Percentiles rank a stretch among this genome's conserved stretches.
Conservation (phyloP, 1,140 invertebrate species). For the Drosophila aff. region DNA sequence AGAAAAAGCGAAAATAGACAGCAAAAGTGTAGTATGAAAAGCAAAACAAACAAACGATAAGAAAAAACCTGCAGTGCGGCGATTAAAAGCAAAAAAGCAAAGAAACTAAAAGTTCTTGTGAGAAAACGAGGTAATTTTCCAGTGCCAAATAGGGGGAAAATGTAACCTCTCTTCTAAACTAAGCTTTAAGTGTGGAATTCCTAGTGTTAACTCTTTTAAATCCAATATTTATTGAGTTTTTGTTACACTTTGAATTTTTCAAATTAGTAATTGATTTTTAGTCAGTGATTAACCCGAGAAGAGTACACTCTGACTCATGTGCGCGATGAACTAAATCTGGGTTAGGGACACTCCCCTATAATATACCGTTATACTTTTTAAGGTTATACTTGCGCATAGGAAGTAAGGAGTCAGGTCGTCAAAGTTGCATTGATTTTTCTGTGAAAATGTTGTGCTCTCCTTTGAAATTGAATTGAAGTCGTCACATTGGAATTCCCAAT, state of each 20-base stretch:
- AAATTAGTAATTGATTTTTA: constrained; percentile 1
- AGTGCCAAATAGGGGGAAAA: constrained; percentile 5
- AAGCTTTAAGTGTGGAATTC: not conserved
- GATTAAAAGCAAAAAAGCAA: constrained; percentile 9
- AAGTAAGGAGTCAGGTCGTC: not conserved
- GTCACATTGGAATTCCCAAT: too few relatives aligned
- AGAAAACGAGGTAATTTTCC: constrained; percentile 64
- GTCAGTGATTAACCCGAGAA: constrained; percentile 1
- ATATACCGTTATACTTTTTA: constrained; percentile 9
- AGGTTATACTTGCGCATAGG: constrained; percentile 53
- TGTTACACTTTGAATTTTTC: not conserved
- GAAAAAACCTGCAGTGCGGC: constrained; percentile 27
- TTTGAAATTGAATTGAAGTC: not conserved
- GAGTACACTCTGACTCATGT: constrained; percentile 19
- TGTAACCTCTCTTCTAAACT: not conserved
- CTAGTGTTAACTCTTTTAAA: not conserved
- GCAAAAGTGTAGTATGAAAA: constrained; percentile 34
- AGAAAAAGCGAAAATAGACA: constrained; percentile 5
- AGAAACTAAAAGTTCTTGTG: constrained; percentile 32
- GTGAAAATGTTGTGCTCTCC: not conserved
- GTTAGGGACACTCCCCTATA: constrained; percentile 73
- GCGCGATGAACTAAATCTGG: constrained; percentile 56
- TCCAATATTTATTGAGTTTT: not conserved
- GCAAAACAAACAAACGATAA: constrained; percentile 59
- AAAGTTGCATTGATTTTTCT: constrained; percentile 72